Evolutionary conservation across 2,888 invertebrate genomes (phyloP).

Genomic region (Nomada fucata): DNA sequence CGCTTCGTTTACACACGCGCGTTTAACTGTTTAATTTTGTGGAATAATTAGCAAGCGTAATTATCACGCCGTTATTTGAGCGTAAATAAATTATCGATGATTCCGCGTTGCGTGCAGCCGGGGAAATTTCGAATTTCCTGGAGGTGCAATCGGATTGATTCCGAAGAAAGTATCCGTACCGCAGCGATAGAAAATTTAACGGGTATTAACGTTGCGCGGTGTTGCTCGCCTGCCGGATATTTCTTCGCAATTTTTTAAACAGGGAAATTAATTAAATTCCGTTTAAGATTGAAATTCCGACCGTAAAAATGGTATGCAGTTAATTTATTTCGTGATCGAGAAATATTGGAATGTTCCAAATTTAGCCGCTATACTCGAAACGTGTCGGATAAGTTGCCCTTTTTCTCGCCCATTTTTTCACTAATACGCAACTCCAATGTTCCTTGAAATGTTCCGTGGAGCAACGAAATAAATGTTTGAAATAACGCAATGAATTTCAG

Average conservation of each 20-base stretch:
- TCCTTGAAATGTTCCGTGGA: neutral
- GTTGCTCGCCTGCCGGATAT: neutral
- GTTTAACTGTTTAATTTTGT: constrained; percentile 12
- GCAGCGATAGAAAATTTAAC: neutral
- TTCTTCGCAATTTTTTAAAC: neutral
- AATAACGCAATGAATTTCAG: constrained; percentile 24
- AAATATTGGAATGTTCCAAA: too few relatives aligned
- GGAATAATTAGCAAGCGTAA: constrained; percentile 28
- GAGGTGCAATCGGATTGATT: neutral
- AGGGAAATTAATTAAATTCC: neutral
- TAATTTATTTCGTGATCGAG: neutral
- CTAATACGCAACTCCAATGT: neutral
- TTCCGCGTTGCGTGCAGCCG: neutral
- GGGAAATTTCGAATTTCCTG: neutral
- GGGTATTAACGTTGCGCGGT: too few relatives aligned
- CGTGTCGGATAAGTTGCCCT: neutral
- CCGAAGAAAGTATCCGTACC: neutral
- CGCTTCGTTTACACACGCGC: constrained; percentile 4
- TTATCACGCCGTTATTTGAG: constrained; percentile 3
- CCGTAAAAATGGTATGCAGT: neutral
- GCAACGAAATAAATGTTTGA: constrained; percentile 25
- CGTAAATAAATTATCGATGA: constrained; percentile 11
- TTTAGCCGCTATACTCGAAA: neutral
- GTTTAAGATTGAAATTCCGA: neutral
- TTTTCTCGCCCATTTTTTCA: too few relatives aligned